Percentiles rank a stretch among this genome's conserved stretches.
Conservation (phyloP, 1,140 invertebrate species). For the Calephelis nemesis region DNA sequence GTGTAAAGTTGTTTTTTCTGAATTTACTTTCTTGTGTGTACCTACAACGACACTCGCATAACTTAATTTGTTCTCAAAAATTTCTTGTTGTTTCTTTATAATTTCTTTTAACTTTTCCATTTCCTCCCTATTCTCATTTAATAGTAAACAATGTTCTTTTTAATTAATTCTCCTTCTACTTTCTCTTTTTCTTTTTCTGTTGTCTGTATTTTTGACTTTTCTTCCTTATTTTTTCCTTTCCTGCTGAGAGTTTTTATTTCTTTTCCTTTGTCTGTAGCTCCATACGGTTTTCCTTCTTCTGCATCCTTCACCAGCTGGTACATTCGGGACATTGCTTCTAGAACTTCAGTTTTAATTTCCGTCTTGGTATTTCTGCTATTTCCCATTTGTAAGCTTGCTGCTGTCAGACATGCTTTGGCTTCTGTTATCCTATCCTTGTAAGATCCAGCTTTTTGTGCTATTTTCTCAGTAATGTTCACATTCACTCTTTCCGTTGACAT, state of each 20-base stretch:
- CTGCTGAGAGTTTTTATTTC: constrained; percentile 6
- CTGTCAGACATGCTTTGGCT: too few species aligned
- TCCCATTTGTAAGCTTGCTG: too few species aligned
- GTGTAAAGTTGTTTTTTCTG: background rate
- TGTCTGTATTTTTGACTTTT: background rate
- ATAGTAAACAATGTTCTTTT: constrained; percentile 15
- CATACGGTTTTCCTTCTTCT: too few species aligned
- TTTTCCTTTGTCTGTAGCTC: background rate
- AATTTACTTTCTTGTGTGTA: background rate
- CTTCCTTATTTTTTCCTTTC: background rate
- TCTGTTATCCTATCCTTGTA: too few species aligned
- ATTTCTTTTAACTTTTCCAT: constrained; percentile 23
- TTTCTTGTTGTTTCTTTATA: background rate
- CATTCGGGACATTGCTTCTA: too few species aligned
- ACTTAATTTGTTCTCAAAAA: background rate
- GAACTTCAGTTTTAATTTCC: too few species aligned
- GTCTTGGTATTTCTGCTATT: too few species aligned
- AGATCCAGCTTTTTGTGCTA: too few species aligned
- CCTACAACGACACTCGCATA: constrained; percentile 16
- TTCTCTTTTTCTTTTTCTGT: background rate
- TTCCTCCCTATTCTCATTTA: constrained; percentile 19
- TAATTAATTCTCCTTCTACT: constrained; percentile 12
- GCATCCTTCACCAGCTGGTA: too few species aligned
- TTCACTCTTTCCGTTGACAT: too few species aligned
- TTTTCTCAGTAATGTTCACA: too few species aligned